phyloP scores from a whole-genome alignment of 2,113 vertebrate genomes.

The Rhynchopsitta pachyrhyncha region DNA sequence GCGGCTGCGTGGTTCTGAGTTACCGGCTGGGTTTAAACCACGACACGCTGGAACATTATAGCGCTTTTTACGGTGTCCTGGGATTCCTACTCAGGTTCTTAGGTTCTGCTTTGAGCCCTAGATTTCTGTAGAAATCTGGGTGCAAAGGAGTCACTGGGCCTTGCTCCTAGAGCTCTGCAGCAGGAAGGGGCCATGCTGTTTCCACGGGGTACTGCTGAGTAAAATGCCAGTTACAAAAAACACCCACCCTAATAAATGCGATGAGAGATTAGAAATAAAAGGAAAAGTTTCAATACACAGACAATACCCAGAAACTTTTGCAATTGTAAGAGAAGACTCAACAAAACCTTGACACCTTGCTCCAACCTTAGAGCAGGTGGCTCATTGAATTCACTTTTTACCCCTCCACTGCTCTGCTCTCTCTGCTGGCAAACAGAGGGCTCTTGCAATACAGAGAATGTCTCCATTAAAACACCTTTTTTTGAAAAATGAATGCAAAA shows the following conservation, averaged over 20 bases:
- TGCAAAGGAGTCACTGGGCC: neutral
- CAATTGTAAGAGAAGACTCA: neutral
- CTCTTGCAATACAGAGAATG: neutral
- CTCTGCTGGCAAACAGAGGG: neutral
- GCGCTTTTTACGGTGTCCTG: neutral
- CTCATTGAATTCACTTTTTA: neutral
- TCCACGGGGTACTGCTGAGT: neutral
- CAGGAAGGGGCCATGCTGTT: neutral
- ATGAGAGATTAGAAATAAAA: neutral
- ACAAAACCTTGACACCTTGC: fast-evolving
- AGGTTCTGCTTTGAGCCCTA: neutral
- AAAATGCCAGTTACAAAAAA: neutral
- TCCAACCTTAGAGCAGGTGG: neutral
- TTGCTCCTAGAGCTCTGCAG: neutral
- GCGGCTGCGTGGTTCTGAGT: no score
- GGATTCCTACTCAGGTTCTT: neutral
- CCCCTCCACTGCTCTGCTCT: neutral
- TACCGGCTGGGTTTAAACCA: no score
- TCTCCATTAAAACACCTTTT: neutral
- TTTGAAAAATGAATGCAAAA: conserved; percentile 19
- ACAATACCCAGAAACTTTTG: neutral
- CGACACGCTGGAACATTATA: neutral
- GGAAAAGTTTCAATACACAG: neutral
- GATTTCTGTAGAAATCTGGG: neutral
- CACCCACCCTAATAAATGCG: neutral